These are phyloP conservation scores for Moxostoma hubbsi DNA, from an alignment of 2,797 vertebrate species.

Conservation along the genomic window DNA sequence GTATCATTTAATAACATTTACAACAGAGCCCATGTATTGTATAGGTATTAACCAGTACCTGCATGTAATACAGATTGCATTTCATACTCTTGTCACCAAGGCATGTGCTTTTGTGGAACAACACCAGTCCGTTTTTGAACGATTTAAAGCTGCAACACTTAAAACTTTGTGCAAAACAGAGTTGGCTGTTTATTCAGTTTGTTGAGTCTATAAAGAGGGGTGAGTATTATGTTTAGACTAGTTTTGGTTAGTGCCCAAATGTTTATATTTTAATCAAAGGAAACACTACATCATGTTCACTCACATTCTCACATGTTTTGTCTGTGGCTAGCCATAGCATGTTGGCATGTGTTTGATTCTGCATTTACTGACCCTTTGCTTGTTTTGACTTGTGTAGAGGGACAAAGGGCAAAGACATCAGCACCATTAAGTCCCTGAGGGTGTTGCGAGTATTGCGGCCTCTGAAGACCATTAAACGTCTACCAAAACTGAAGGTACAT, in stretches of 20 bases:
- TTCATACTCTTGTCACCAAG: conserved; percentile 39
- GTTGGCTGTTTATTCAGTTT: conserved; percentile 24
- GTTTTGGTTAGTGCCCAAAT: neutral
- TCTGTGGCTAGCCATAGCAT: conserved; percentile 2
- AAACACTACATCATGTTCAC: conserved; percentile 21
- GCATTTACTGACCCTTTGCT: neutral
- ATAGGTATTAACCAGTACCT: conserved; percentile 38
- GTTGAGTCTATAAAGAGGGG: neutral
- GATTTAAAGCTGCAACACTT: conserved; percentile 24
- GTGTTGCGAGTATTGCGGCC: conserved; percentile 92
- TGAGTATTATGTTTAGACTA: conserved; percentile 20
- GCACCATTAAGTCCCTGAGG: conserved; percentile 95
- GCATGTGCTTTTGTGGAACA: conserved; percentile 62
- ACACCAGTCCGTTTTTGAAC: conserved; percentile 45
- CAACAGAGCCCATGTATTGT: conserved; percentile 8
- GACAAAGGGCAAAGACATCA: conserved; percentile 97
- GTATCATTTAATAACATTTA: conserved; percentile 23
- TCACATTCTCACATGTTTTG: conserved; percentile 29
- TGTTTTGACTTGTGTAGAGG: conserved; percentile 77
- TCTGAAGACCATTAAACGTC: conserved; percentile 95
- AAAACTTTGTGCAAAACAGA: conserved; percentile 19
- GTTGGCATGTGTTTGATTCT: conserved; percentile 9
- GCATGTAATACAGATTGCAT: conserved; percentile 55
- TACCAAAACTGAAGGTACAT: conserved; percentile 93
- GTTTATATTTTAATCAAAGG: conserved; percentile 19